phyloP scores from a whole-genome alignment of 2,113 vertebrate genomes.

The Spilogale gracilis region DNA sequence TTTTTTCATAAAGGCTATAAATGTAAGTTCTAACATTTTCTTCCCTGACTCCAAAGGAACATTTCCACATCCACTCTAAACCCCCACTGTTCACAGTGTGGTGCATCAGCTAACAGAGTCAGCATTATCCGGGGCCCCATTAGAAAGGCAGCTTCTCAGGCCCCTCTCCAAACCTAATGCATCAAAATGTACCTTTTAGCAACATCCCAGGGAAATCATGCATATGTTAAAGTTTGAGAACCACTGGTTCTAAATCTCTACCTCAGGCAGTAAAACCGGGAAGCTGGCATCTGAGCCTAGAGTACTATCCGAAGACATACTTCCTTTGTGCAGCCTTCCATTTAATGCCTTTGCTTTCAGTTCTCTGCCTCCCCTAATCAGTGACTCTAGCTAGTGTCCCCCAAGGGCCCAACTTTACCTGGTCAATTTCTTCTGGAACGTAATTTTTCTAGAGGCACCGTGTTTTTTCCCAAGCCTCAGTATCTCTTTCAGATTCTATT shows the following conservation, averaged over 20 bases:
- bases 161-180: background rate
- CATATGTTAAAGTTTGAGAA: background rate
- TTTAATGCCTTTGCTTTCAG: background rate
- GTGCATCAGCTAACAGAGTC: background rate
- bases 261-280: fast-evolving
- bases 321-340: background rate
- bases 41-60: background rate
- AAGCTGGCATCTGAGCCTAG: background rate
- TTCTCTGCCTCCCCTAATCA: background rate
- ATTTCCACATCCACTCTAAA: background rate
- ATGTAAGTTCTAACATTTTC: background rate
- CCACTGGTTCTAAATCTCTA: background rate
- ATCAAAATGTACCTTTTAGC: background rate
- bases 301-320: background rate
- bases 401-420: background rate
- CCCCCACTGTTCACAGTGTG: background rate
- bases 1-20: background rate
- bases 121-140: background rate
- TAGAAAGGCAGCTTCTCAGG: background rate
- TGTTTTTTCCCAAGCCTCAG: background rate
- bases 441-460: background rate
- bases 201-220: background rate
- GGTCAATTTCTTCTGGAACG: background rate
- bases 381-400: background rate
- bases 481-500: background rate